Evolutionary conservation across 2,888 invertebrate genomes (phyloP).

Genomic region (Parascotia fuliginaria): DNA sequence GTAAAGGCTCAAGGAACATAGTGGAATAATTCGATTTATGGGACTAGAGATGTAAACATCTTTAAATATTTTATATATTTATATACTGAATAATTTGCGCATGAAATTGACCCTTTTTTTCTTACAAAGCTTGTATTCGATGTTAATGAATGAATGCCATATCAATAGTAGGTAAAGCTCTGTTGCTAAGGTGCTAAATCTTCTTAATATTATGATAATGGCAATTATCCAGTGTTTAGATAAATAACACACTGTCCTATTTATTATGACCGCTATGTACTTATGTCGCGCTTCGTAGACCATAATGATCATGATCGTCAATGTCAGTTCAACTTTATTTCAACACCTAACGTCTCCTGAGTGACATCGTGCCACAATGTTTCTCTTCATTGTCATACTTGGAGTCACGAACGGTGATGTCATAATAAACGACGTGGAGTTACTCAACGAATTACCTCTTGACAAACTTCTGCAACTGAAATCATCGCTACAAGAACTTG

Average conservation of each 20-base stretch:
- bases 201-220: background rate
- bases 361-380: conserved; percentile 57
- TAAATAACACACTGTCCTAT: conserved; percentile 48
- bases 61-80: too few relatives aligned
- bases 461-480: conserved; percentile 88
- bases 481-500: conserved; percentile 70
- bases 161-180: too few relatives aligned
- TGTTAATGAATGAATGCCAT: too few relatives aligned
- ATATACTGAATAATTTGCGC: too few relatives aligned
- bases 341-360: conserved; percentile 45
- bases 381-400: conserved; percentile 45
- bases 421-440: conserved; percentile 71
- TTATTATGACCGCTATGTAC: conserved; percentile 57
- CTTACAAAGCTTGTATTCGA: too few relatives aligned
- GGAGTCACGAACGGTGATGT: conserved; percentile 50
- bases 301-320: conserved; percentile 57
- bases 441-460: conserved; percentile 89
- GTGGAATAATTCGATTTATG: too few relatives aligned
- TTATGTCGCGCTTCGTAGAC: conserved; percentile 69
- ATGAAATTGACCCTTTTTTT: too few relatives aligned
- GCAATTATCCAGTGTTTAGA: conserved; percentile 6
- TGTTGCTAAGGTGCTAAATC: too few relatives aligned
- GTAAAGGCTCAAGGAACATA: too few relatives aligned
- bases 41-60: too few relatives aligned
- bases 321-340: conserved; percentile 45